Conservation (phyloP, 1,140 invertebrate species). For the Drosophila virilis region DNA sequence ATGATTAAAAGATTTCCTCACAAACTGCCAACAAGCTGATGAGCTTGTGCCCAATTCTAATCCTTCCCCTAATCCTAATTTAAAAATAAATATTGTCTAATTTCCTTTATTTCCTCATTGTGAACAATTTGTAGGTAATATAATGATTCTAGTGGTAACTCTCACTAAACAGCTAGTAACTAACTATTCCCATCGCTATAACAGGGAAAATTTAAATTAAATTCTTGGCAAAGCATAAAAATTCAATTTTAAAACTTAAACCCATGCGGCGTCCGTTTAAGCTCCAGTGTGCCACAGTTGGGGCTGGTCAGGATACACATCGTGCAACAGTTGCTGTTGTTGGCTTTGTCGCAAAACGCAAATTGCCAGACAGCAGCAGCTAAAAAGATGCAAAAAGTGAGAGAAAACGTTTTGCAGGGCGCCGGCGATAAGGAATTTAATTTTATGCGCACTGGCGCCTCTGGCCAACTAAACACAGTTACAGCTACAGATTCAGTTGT, state of each 20-base stretch:
- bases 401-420: slow-evolving; percentile 21
- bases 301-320: slow-evolving; percentile 29
- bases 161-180: neutral
- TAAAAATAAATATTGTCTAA: too few species aligned
- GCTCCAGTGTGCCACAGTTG: slow-evolving; percentile 17
- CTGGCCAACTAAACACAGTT: slow-evolving; percentile 21
- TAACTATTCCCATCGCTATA: slow-evolving; percentile 1
- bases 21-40: too few species aligned
- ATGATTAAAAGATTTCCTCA: too few species aligned
- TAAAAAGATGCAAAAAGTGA: slow-evolving; percentile 2
- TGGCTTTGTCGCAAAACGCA: slow-evolving; percentile 14
- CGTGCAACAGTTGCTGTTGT: slow-evolving; percentile 34
- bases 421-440: slow-evolving; percentile 51
- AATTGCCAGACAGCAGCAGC: slow-evolving; percentile 25
- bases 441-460: slow-evolving; percentile 57
- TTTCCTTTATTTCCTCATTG: neutral
- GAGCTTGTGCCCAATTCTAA: too few species aligned
- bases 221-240: slow-evolving; percentile 19
- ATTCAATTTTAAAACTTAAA: slow-evolving; percentile 31
- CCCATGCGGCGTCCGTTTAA: slow-evolving; percentile 11
- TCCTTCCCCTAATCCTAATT: too few species aligned
- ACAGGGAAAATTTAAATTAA: slow-evolving; percentile 24
- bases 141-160: neutral
- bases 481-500: neutral
- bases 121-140: neutral